These are phyloP conservation scores for Oscheius sp. DNA, from an alignment of 2,888 invertebrate species.

Conservation along the genomic window DNA sequence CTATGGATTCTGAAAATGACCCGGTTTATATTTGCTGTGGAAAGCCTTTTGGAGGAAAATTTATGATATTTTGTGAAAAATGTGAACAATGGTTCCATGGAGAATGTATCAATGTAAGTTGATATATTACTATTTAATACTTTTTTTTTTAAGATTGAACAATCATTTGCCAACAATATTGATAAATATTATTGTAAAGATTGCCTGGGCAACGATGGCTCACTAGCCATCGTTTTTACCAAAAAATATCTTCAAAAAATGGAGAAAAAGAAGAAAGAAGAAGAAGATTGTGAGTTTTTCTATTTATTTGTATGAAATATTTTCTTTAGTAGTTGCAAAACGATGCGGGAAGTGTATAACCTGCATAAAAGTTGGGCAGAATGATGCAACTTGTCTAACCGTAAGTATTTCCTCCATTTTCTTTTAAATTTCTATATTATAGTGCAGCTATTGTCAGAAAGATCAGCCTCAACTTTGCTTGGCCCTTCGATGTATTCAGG, in stretches of 20 bases:
- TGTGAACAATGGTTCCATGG: slow-evolving; percentile 99
- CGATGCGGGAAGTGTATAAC: slow-evolving; percentile 10
- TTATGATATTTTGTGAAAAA: slow-evolving; percentile 81
- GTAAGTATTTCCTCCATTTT: too few relatives aligned
- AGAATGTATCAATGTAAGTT: slow-evolving; percentile 82
- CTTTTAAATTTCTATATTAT: background rate
- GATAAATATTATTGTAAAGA: slow-evolving; percentile 26
- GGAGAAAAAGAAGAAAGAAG: slow-evolving; percentile 19
- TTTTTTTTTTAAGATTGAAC: slow-evolving; percentile 24
- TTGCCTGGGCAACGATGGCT: slow-evolving; percentile 6
- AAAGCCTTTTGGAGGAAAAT: slow-evolving; percentile 9
- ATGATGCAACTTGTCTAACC: slow-evolving; percentile 1
- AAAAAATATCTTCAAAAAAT: slow-evolving; percentile 7
- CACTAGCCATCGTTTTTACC: slow-evolving; percentile 17
- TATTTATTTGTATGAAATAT: background rate
- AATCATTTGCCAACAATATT: slow-evolving; percentile 18
- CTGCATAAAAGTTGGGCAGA: background rate
- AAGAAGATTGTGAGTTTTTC: slow-evolving; percentile 14
- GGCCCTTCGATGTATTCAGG: slow-evolving; percentile 20
- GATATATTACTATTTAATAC: background rate
- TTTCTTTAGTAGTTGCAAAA: background rate
- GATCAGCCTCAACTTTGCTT: background rate
- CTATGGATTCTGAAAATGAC: slow-evolving; percentile 1
- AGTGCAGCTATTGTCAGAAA: slow-evolving; percentile 13
- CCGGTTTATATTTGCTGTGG: slow-evolving; percentile 8